phyloP scores from a whole-genome alignment of 2,888 invertebrate species.

The Ctena decussata region DNA sequence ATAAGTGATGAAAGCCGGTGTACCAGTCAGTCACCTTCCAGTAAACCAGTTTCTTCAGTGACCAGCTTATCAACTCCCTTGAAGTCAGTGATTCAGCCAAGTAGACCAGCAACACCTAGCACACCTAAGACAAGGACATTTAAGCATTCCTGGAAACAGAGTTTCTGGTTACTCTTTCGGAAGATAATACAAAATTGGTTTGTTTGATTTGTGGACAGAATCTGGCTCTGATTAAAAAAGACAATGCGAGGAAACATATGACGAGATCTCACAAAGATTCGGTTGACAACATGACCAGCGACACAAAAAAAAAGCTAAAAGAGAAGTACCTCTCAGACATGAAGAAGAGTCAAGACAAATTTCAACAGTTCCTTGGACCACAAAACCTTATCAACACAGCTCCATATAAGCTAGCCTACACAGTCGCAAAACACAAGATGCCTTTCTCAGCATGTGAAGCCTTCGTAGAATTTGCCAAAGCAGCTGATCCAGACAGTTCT shows the following conservation, averaged over 20 bases:
- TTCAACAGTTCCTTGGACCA: neutral
- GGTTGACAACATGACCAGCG: neutral
- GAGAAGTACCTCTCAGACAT: neutral
- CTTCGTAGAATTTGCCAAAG: neutral
- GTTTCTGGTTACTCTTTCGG: neutral
- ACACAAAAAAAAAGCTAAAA: neutral
- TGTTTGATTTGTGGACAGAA: slow-evolving; percentile 4
- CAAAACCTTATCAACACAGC: neutral
- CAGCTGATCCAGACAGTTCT: neutral
- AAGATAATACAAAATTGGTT: neutral
- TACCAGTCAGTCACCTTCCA: neutral
- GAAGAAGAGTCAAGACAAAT: neutral
- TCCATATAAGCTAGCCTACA: slow-evolving; percentile 5
- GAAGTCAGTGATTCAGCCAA: neutral
- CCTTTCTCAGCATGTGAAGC: neutral
- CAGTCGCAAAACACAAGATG: neutral
- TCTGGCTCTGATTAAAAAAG: neutral
- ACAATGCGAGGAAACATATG: neutral
- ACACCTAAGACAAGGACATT: neutral
- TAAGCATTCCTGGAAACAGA: neutral
- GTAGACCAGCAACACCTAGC: neutral
- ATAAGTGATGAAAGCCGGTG: neutral
- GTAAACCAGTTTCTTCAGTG: neutral
- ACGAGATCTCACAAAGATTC: neutral
- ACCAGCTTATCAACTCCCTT: neutral